phyloP scores from a whole-genome alignment of 64 coral and sea anemone genomes.

The Dendronephthya gigantea region DNA sequence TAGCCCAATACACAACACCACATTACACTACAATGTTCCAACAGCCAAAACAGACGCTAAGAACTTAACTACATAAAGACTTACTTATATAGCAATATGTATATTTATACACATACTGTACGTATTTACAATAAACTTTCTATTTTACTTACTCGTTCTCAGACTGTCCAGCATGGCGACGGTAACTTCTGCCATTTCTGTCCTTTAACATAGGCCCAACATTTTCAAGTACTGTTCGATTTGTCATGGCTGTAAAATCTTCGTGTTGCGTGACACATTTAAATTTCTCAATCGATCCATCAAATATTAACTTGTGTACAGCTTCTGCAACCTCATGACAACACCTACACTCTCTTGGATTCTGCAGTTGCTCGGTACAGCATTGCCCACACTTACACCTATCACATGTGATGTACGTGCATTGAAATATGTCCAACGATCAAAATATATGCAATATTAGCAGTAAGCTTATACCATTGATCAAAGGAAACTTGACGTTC shows the following conservation, averaged over 20 bases:
- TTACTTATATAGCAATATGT: background rate
- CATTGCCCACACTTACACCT: slow-evolving; percentile 5
- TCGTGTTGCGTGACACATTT: slow-evolving; percentile 36
- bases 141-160: slow-evolving; percentile 1
- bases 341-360: slow-evolving; percentile 17
- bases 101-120: background rate
- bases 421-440: background rate
- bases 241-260: slow-evolving; percentile 33
- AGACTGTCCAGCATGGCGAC: slow-evolving; percentile 15
- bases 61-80: background rate
- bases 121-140: background rate
- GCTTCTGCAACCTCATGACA: slow-evolving; percentile 11
- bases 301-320: slow-evolving; percentile 10
- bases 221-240: background rate
- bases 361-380: too few relatives aligned
- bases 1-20: too few relatives aligned
- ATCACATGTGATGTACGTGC: background rate
- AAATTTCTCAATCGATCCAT: slow-evolving; percentile 16
- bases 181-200: slow-evolving; percentile 7
- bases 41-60: background rate
- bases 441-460: background rate
- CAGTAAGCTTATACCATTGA: background rate
- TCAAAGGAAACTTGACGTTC: background rate
- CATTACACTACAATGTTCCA: background rate
- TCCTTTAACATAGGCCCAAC: slow-evolving; percentile 17